Evolutionary conservation across 92 coral and sea anemone species (phyloP).

Genomic region (Umimayanthus chanpuru): DNA sequence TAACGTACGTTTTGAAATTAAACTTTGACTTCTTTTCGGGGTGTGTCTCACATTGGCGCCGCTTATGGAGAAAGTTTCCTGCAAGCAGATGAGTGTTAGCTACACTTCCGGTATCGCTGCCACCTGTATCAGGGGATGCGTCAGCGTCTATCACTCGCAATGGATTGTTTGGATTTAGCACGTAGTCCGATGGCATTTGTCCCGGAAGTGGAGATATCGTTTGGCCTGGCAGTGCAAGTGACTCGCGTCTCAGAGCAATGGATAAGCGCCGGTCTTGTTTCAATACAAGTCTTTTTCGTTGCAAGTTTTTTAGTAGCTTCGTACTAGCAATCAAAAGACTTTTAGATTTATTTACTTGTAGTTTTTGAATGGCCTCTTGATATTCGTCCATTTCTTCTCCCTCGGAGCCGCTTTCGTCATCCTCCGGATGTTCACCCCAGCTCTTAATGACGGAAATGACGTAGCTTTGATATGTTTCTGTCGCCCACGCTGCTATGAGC

Average conservation of each 20-base stretch:
- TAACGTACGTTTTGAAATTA: constrained; percentile 87
- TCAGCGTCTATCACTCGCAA: constrained; percentile 27
- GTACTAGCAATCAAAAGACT: constrained; percentile 89
- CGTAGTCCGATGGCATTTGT: constrained; percentile 23
- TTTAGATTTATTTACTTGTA: constrained; percentile 73
- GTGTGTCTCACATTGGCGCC: constrained; percentile 30
- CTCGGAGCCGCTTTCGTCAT: constrained; percentile 88
- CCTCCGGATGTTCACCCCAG: constrained; percentile 97
- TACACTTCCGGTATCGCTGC: background rate
- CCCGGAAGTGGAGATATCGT: constrained; percentile 24
- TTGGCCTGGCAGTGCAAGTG: constrained; percentile 43
- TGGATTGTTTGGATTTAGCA: constrained; percentile 46
- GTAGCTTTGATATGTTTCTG: constrained; percentile 89
- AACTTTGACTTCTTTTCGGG: constrained; percentile 74
- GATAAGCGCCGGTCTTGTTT: constrained; percentile 80
- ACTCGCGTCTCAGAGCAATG: constrained; percentile 63
- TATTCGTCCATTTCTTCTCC: constrained; percentile 92
- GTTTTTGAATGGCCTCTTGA: constrained; percentile 86
- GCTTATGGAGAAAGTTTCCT: constrained; percentile 39
- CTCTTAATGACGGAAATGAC: constrained; percentile 86
- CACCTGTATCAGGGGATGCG: constrained; percentile 24
- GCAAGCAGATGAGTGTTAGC: constrained; percentile 29
- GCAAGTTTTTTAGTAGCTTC: constrained; percentile 69
- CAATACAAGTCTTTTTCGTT: constrained; percentile 77
- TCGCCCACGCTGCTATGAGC: constrained; percentile 97